Percentiles rank a stretch among this genome's conserved stretches.
Evolutionary conservation across 2,113 vertebrate genomes (phyloP).

Genomic region (Hypomesus transpacificus): DNA sequence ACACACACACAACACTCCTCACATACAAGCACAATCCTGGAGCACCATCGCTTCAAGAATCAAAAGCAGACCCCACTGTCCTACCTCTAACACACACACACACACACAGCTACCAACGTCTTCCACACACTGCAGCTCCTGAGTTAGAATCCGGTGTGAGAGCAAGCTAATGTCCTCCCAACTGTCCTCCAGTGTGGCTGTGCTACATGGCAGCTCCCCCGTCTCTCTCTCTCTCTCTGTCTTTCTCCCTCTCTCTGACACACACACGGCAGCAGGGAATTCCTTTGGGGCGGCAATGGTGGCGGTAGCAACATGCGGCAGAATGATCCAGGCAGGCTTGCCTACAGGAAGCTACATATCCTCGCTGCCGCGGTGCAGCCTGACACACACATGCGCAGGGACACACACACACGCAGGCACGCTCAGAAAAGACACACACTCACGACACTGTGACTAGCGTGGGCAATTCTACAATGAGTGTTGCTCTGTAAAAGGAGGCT

Average conservation of each 20-base stretch:
- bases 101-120: constrained; percentile 12
- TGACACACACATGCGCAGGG: constrained; percentile 7
- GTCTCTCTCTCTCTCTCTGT: background rate
- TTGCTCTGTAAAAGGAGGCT: constrained; percentile 51
- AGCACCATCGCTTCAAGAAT: constrained; percentile 30
- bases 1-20: constrained; percentile 30
- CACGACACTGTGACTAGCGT: constrained; percentile 43
- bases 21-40: constrained; percentile 40
- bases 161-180: constrained; percentile 49
- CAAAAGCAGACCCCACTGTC: constrained; percentile 22
- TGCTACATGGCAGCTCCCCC: constrained; percentile 43
- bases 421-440: background rate
- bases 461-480: constrained; percentile 24
- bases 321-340: constrained; percentile 52
- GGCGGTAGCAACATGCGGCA: constrained; percentile 63
- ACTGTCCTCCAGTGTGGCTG: constrained; percentile 46
- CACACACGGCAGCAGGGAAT: constrained; percentile 57
- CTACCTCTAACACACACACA: constrained; percentile 17
- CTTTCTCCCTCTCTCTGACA: background rate
- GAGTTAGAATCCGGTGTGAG: constrained; percentile 11
- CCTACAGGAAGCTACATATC: constrained; percentile 55
- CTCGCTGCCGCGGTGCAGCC: constrained; percentile 50
- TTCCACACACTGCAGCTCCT: constrained; percentile 3
- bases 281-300: constrained; percentile 68
- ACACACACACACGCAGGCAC: constrained; percentile 13